Percentiles rank a stretch among this genome's conserved stretches.
Evolutionary conservation across 2,797 vertebrate species (phyloP).

Genomic region (Antennarius maculatus): DNA sequence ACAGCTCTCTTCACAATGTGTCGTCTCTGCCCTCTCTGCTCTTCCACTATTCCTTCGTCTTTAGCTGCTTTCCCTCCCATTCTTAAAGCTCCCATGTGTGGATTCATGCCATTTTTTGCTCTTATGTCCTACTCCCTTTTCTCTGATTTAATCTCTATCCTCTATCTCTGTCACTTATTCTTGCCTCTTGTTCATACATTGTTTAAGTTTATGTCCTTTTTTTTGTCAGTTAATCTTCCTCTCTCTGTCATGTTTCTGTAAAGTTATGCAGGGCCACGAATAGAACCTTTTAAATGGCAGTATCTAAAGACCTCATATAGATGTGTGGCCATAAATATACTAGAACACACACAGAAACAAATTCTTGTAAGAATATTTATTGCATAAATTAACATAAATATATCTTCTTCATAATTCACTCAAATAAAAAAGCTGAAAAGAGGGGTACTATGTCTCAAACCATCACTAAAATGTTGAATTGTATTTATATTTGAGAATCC

Average conservation of each 20-base stretch:
- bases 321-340: not conserved
- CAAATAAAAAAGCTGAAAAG: no score
- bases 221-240: not conserved
- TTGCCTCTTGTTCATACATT: not conserved
- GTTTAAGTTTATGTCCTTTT: not conserved
- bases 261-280: constrained; percentile 35
- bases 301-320: constrained; percentile 14
- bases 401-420: no score
- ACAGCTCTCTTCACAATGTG: constrained; percentile 54
- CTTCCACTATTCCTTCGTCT: constrained; percentile 32
- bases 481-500: no score
- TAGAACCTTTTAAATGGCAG: constrained; percentile 29
- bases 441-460: no score
- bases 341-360: not conserved
- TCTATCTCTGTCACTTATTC: not conserved
- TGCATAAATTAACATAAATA: no score
- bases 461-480: no score
- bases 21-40: constrained; percentile 43
- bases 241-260: constrained; percentile 2
- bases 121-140: constrained; percentile 30
- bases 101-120: constrained; percentile 36
- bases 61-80: constrained; percentile 3
- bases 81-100: constrained; percentile 24
- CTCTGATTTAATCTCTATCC: constrained; percentile 19
- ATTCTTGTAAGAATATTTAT: not conserved